Evolutionary conservation across 1,140 invertebrate species (phyloP).

Genomic region (Cydia fagiglandana): DNA sequence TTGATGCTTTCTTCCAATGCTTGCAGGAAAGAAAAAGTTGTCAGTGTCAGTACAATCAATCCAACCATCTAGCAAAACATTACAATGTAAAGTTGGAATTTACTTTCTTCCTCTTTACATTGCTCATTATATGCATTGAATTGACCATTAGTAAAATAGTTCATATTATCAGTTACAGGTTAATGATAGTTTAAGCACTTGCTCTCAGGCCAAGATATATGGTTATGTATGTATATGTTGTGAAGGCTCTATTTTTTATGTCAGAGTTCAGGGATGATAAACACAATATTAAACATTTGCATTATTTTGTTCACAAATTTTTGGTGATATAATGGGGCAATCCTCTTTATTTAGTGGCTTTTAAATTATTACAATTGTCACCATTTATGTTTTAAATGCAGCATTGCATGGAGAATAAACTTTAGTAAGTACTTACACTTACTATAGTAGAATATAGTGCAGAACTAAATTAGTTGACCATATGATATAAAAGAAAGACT

Average conservation of each 20-base stretch:
- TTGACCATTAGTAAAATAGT: conserved; percentile 7
- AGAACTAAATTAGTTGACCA: background rate
- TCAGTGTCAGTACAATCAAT: background rate
- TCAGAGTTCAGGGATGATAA: background rate
- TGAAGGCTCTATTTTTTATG: background rate
- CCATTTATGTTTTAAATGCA: background rate
- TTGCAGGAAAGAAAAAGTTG: background rate
- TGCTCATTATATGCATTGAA: background rate
- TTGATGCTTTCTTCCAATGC: background rate
- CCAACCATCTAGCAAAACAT: background rate
- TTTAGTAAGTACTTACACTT: background rate
- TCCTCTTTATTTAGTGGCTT: background rate
- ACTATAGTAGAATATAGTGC: background rate
- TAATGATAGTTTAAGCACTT: background rate
- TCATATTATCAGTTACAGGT: background rate
- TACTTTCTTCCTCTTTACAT: background rate
- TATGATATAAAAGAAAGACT: background rate
- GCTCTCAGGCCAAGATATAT: background rate
- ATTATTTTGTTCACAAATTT: background rate
- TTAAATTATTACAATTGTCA: background rate
- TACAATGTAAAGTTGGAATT: background rate
- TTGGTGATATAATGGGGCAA: background rate
- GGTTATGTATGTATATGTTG: background rate
- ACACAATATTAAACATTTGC: background rate
- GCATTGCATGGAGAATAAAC: background rate